Evolutionary conservation across 2,113 vertebrate genomes (phyloP).

Genomic region (Ageneiosus marmoratus): DNA sequence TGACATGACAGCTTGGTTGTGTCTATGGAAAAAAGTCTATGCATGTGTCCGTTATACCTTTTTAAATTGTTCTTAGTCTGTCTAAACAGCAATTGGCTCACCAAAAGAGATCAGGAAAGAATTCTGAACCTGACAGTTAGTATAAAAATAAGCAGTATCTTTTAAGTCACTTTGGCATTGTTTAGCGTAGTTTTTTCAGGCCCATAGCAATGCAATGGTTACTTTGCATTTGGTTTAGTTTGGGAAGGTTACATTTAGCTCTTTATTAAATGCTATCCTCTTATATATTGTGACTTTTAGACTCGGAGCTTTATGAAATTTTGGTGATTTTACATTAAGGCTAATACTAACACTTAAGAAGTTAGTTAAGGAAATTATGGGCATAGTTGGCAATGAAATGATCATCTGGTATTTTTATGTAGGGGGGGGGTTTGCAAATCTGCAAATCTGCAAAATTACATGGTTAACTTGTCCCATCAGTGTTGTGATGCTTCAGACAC

Average conservation of each 20-base stretch:
- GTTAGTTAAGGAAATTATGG: background rate
- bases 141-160: background rate
- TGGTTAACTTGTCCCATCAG: background rate
- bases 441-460: background rate
- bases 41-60: slow-evolving; percentile 31
- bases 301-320: background rate
- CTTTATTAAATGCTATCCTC: background rate
- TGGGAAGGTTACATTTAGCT: slow-evolving; percentile 12
- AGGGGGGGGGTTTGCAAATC: background rate
- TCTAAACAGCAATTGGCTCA: background rate
- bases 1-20: slow-evolving; percentile 21
- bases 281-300: slow-evolving; percentile 14
- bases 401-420: background rate
- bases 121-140: background rate
- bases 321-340: slow-evolving; percentile 1
- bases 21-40: slow-evolving; percentile 17
- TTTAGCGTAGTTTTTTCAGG: slow-evolving; percentile 5
- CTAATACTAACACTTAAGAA: background rate
- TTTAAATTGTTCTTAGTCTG: background rate
- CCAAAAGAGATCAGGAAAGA: background rate
- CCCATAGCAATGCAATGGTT: background rate
- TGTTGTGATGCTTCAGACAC: background rate
- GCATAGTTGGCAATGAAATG: background rate
- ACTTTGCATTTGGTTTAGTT: slow-evolving; percentile 13
- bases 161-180: background rate